A percentile compares a stretch with the other conserved stretches of the same genome.
These are phyloP conservation scores for Oncorhynchus keta DNA, from an alignment of 2,113 vertebrate species.

Conservation along the genomic window DNA sequence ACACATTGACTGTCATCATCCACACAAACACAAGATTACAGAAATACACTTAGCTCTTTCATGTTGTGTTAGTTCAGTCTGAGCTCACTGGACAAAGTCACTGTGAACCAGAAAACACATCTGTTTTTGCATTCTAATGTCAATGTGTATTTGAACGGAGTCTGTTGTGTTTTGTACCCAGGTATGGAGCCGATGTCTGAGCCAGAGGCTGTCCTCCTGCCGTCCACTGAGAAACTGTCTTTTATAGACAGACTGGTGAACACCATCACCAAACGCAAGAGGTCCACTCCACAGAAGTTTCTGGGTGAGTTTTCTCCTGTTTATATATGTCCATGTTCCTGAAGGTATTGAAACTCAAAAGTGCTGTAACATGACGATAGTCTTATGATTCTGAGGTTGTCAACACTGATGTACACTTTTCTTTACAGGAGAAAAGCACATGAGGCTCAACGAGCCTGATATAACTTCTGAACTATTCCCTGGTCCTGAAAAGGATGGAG, in stretches of 20 bases:
- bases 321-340: not conserved
- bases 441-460: slow-evolving; percentile 85
- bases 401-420: not conserved
- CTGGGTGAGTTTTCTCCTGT: slow-evolving; percentile 78
- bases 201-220: slow-evolving; percentile 82
- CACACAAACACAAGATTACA: not conserved
- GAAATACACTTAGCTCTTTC: not conserved
- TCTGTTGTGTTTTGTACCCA: slow-evolving; percentile 54
- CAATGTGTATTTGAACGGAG: not conserved
- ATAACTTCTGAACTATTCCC: slow-evolving; percentile 89
- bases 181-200: slow-evolving; percentile 80
- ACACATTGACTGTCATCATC: not conserved
- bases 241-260: slow-evolving; percentile 86
- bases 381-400: not conserved
- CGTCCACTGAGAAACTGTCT: slow-evolving; percentile 81
- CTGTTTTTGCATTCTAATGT: no score
- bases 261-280: slow-evolving; percentile 93
- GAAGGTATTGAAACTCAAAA: not conserved
- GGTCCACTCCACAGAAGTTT: slow-evolving; percentile 94
- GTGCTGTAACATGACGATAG: not conserved
- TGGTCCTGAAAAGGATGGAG: slow-evolving; percentile 88
- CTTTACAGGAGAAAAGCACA: slow-evolving; percentile 89
- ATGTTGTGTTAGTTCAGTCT: no score
- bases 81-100: no score
- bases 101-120: no score